These are phyloP conservation scores for Sebastes hubbsi DNA, from an alignment of 2,797 vertebrate genomes.

Conservation along the genomic window DNA sequence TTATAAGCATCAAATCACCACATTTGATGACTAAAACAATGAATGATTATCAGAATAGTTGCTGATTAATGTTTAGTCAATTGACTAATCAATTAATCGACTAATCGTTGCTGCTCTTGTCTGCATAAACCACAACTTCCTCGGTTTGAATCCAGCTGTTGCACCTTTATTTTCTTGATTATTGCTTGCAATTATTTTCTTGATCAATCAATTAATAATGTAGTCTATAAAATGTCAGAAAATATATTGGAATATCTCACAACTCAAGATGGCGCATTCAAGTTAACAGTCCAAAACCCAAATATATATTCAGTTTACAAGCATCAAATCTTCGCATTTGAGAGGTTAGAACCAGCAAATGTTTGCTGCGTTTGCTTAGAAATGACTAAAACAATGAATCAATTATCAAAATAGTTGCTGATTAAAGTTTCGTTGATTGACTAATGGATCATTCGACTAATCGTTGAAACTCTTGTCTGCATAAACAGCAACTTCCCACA, in stretches of 20 bases:
- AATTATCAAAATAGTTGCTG: background rate
- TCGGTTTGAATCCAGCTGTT: background rate
- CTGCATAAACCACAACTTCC: background rate
- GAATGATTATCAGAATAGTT: background rate
- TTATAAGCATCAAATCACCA: background rate
- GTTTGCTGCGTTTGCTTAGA: rapidly evolving
- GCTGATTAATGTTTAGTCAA: too few species aligned
- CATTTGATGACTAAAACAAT: background rate
- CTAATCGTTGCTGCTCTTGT: background rate
- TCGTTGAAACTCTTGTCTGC: rapidly evolving
- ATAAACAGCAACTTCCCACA: background rate
- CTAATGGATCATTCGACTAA: background rate
- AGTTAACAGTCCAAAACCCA: background rate
- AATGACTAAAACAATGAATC: background rate
- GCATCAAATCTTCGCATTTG: background rate
- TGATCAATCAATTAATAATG: background rate
- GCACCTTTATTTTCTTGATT: background rate
- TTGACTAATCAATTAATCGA: background rate
- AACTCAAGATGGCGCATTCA: too few species aligned
- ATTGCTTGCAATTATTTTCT: background rate
- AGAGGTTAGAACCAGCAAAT: background rate
- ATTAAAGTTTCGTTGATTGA: background rate
- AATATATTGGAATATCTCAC: background rate
- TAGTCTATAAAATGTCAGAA: background rate
- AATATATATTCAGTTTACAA: background rate